Conservation (phyloP, 2,888 invertebrate species). For the Napeogenes inachia region DNA sequence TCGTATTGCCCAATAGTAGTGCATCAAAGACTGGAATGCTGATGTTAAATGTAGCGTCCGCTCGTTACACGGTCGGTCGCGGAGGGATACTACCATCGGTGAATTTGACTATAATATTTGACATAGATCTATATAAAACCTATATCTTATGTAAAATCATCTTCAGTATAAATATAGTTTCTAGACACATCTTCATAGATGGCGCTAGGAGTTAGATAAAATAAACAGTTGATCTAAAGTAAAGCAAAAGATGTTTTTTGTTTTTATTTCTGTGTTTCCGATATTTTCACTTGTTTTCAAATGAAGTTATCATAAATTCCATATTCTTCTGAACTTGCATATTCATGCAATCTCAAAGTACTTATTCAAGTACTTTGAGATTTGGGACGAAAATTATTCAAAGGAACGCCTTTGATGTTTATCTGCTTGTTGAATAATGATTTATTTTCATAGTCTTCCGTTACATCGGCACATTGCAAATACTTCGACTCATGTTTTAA, state of each 20-base stretch:
- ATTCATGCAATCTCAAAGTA: too few species aligned
- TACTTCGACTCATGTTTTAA: constrained; percentile 4
- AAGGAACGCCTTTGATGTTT: constrained; percentile 65
- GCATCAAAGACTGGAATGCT: constrained; percentile 45
- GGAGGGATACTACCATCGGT: constrained; percentile 28
- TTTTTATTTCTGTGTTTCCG: constrained; percentile 15
- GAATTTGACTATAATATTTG: neutral
- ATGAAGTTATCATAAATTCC: constrained; percentile 52
- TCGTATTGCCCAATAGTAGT: constrained; percentile 31
- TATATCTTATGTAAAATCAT: constrained; percentile 7
- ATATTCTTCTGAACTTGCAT: constrained; percentile 50
- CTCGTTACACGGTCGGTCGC: constrained; percentile 51
- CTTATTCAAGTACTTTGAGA: constrained; percentile 57
- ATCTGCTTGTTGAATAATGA: constrained; percentile 66
- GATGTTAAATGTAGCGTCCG: constrained; percentile 47
- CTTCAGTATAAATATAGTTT: neutral
- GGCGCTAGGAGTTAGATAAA: constrained; percentile 21
- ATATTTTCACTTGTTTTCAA: constrained; percentile 31
- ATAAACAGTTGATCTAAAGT: constrained; percentile 1
- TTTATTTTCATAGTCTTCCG: constrained; percentile 61
- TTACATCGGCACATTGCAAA: constrained; percentile 40
- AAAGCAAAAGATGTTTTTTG: neutral
- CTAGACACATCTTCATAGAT: constrained; percentile 18
- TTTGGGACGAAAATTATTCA: constrained; percentile 65
- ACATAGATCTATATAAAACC: constrained; percentile 8